Evolutionary conservation across 2,888 invertebrate species (phyloP), one percentile per base, ranked within the genome.

Genomic region (Andrena bucephala): DNA sequence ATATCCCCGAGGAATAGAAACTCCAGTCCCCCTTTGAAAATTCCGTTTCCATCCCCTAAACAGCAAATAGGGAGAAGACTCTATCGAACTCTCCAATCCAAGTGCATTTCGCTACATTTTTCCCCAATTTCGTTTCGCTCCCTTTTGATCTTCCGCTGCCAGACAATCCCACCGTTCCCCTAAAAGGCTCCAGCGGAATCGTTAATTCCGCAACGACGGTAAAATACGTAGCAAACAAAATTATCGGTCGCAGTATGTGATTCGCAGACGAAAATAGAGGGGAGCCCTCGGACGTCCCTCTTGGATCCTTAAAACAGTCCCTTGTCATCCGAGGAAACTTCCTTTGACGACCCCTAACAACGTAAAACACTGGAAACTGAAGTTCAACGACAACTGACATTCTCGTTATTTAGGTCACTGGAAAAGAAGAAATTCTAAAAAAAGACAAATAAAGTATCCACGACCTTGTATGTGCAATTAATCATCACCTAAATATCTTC

Each of bases 191-290:
- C 48, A 20, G 52, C 33, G 6, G 72, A 79, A 79, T 81, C 81
- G 79, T 79, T 81, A 81, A 81, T 72, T 79, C 57, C 81, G 57
- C 24, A n/a, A 68, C 57, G 72, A 72, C 63, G 57, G 31, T 36
- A n/a, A 68, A 78, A 78, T 81, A 72, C 80, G 71, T 7, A 78
- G 79, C 50, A 79, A 81, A 81, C 36, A 68, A 72, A 81, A 81
- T 81, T 79, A 79, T 79, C 80, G 80, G 67, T 78, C 70, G 54
- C n/a, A 54, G 42, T 52, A 78, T 78, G 78, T 70, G 78, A 80
- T 78, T 80, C 78, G 42, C 20, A 8, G 80, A 77, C 2, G 79
- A 63, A 78, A 80, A 78, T 78, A 80, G 54, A 72, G 67, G 79
- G 79, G 27, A 59, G 54, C 27, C 7, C 29, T 16, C 29, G 27